Evolutionary conservation across 2,888 invertebrate genomes (phyloP).

Genomic region (Philonicus albiceps): DNA sequence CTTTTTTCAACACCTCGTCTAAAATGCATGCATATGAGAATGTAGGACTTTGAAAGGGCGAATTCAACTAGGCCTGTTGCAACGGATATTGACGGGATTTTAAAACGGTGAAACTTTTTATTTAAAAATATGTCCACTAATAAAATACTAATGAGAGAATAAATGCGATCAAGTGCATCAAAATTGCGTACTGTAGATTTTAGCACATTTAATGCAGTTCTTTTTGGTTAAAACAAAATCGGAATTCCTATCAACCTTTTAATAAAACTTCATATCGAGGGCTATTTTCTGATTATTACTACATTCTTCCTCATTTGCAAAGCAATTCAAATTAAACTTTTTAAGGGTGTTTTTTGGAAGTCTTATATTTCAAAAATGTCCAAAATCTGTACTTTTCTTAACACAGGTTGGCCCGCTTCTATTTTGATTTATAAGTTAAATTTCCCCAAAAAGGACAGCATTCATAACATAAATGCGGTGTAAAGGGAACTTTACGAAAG

Average conservation of each 20-base stretch:
- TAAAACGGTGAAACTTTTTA: too few species aligned
- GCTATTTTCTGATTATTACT: too few species aligned
- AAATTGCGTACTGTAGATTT: neutral
- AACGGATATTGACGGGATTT: too few species aligned
- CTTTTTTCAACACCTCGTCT: neutral
- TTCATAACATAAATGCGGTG: neutral
- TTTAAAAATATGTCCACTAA: too few species aligned
- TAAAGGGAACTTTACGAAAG: neutral
- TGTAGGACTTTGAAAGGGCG: neutral
- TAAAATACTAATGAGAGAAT: neutral
- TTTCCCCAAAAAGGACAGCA: neutral
- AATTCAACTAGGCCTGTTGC: too few species aligned
- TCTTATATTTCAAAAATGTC: neutral
- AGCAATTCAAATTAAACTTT: too few species aligned
- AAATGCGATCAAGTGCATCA: neutral
- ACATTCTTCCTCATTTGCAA: neutral
- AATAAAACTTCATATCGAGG: too few species aligned
- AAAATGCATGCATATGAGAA: neutral
- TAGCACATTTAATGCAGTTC: neutral
- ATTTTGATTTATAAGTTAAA: neutral
- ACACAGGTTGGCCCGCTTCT: neutral
- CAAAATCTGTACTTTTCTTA: neutral
- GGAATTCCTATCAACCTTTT: too few species aligned
- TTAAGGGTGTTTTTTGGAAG: too few species aligned
- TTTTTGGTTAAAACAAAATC: too few species aligned